phyloP scores from a whole-genome alignment of 2,888 invertebrate genomes.

The Chaetoderma sp. region DNA sequence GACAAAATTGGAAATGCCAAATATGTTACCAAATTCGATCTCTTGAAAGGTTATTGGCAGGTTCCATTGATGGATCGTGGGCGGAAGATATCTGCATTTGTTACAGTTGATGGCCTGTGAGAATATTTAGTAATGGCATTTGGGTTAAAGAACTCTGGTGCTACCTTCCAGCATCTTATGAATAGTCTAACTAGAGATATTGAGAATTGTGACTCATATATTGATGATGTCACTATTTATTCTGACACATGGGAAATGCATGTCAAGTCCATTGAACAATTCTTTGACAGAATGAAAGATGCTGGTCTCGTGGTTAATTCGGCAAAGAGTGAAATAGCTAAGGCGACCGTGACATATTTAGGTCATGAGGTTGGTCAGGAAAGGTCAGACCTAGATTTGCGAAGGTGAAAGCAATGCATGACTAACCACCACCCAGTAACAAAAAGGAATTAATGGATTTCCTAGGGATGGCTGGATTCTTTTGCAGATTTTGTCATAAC shows the following conservation, averaged over 20 bases:
- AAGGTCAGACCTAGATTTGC: constrained; percentile 30
- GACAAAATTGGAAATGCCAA: neutral
- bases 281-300: constrained; percentile 7
- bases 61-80: constrained; percentile 37
- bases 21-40: neutral
- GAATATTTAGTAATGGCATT: constrained; percentile 41
- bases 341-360: constrained; percentile 33
- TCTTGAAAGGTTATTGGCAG: constrained; percentile 1
- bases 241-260: constrained; percentile 16
- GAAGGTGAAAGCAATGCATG: constrained; percentile 22
- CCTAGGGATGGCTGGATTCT: constrained; percentile 32
- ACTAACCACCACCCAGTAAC: constrained; percentile 25
- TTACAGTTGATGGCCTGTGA: constrained; percentile 6
- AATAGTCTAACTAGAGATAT: constrained; percentile 13
- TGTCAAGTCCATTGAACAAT: constrained; percentile 9
- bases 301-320: no score
- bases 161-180: constrained; percentile 37
- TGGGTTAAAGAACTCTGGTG: constrained; percentile 38
- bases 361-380: constrained; percentile 39
- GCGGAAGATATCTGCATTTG: constrained; percentile 39
- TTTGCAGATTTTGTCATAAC: constrained; percentile 33
- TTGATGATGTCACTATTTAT: constrained; percentile 31
- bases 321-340: no score
- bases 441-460: constrained; percentile 32
- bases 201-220: constrained; percentile 22